Conservation (phyloP, 2,888 invertebrate genomes). For the Litoditis marina region DNA sequence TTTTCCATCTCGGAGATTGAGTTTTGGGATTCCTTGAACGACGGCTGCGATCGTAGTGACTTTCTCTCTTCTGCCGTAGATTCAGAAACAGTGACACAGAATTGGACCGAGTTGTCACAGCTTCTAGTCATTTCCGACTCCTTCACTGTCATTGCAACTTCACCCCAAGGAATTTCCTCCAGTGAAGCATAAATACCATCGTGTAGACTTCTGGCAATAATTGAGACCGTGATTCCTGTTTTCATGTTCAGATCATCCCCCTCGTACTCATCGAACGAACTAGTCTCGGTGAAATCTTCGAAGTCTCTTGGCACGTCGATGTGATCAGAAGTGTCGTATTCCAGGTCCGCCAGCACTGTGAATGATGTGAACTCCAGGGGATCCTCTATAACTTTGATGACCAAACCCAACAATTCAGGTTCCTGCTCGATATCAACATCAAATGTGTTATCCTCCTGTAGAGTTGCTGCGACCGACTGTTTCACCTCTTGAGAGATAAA, state of each 20-base stretch:
- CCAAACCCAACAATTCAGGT: conserved; percentile 33
- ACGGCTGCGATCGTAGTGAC: conserved; percentile 37
- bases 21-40: conserved; percentile 38
- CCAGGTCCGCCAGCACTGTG: conserved; percentile 31
- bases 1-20: conserved; percentile 41
- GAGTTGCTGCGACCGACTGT: conserved; percentile 23
- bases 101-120: conserved; percentile 30
- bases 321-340: conserved; percentile 14
- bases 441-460: conserved; percentile 39
- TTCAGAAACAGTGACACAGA: conserved; percentile 58
- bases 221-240: conserved; percentile 52
- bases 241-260: conserved; percentile 12
- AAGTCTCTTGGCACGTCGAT: not conserved
- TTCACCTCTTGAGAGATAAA: conserved; percentile 14
- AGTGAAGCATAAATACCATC: conserved; percentile 54
- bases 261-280: conserved; percentile 23
- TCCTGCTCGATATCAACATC: conserved; percentile 47
- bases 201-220: conserved; percentile 53
- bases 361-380: conserved; percentile 40
- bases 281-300: conserved; percentile 19
- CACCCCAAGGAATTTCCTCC: conserved; percentile 59
- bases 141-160: conserved; percentile 50
- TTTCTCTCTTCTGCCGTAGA: conserved; percentile 46
- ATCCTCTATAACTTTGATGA: conserved; percentile 43
- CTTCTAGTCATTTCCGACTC: conserved; percentile 30